These are phyloP conservation scores for Alauda arvensis DNA, from an alignment of 2,797 vertebrate species.

Conservation along the genomic window DNA sequence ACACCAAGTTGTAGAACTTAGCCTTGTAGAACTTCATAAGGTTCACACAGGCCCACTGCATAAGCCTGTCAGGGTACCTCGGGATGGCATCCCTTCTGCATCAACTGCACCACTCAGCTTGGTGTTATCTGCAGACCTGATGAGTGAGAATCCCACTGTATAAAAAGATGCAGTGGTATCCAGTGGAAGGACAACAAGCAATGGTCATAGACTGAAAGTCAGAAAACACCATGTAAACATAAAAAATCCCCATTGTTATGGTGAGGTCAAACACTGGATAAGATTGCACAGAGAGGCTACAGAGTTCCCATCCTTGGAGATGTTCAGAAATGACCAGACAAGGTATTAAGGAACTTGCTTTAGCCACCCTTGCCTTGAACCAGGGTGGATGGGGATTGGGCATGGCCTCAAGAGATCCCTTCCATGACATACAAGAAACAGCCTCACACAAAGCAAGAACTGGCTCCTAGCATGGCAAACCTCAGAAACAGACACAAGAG, in stretches of 20 bases:
- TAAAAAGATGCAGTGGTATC: not conserved
- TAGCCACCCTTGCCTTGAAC: not conserved
- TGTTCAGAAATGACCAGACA: not conserved
- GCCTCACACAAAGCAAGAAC: not conserved
- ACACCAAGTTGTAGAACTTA: not conserved
- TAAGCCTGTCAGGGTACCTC: not conserved
- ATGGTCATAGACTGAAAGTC: not conserved
- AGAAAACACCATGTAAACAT: not conserved
- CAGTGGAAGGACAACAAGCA: not conserved
- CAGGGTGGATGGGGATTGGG: not conserved
- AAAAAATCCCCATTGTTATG: accelerated
- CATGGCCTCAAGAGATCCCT: not conserved
- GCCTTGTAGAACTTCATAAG: not conserved
- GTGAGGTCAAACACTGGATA: not conserved
- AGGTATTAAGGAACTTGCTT: not conserved
- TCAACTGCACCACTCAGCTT: not conserved
- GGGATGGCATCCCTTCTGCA: not conserved
- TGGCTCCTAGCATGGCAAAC: not conserved
- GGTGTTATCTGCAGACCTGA: not conserved
- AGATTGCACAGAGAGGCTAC: not conserved
- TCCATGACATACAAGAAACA: not conserved
- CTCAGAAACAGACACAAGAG: not conserved
- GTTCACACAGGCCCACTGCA: not conserved
- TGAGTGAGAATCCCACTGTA: not conserved
- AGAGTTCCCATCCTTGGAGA: not conserved